Base-by-base conservation (phyloP, 1,140 invertebrate species). In the Monochamus saltuarius region DNA sequence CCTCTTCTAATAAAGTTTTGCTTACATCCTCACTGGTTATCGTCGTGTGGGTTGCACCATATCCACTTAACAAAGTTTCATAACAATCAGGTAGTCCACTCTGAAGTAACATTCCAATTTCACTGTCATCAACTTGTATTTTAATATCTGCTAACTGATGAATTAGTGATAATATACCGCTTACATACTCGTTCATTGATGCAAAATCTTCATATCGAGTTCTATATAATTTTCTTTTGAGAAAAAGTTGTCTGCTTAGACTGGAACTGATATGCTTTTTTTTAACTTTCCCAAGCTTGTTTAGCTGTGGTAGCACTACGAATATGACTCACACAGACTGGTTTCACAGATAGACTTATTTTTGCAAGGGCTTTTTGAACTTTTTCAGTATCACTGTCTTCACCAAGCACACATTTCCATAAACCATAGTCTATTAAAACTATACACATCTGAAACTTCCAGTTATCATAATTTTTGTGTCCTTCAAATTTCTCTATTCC, bases 321-420 rank as follows among this genome's bases (percentile, higher is more conserved):
- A n/a, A 38, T 38, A 38, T 38, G 37, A n/a, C 37, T 38, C 8
- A 38, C 37, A 38, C 37, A 38, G 8, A 38, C 37, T 38, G 37
- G 37, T 38, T 38, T 38, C n/a, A 38, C 37, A 38, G 37, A 38
- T 38, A 38, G 37, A 38, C 37, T 38, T 38, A 38, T 38, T 38
- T 38, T 38, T 8, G 37, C 1, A 9, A 38, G n/a, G 8, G 37
- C 37, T 38, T n/a, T 38, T 38, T 38, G 37, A n/a, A 9, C 37
- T 38, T 38, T 38, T 9, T 38, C 37, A 9, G 8, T 8, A n/a
- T 38, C 37, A 38, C n/a, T 38, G 37, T 38, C 37, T 38, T 38
- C 37, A n/a, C 37, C 37, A 9, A 9, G 37, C 8, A 38, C 37
- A 38, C n/a, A n/a, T n/a, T n/a, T n/a, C n/a, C n/a, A n/a, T n/a